Evolutionary conservation across 2,113 vertebrate genomes (phyloP), one percentile per base, ranked within the genome.

Genomic region (Thryonomys swinderianus): DNA sequence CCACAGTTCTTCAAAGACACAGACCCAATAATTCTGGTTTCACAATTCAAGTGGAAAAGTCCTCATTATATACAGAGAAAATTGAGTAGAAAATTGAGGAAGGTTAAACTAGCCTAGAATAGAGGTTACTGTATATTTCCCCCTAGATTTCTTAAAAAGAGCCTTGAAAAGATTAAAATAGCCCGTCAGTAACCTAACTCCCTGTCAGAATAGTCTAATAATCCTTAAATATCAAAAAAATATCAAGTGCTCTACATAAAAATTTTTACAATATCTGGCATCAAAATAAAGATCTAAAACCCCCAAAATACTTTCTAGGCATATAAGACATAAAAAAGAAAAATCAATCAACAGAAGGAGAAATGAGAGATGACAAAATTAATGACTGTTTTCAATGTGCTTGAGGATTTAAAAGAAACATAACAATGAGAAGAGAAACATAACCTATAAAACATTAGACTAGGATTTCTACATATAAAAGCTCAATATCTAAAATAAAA

Each of bases 201-300:
- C 4, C 61, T 91, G 62, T 16, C 42, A 90, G 37, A 94, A 84
- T 45, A 73, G 30, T 40, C 11, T 25, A 91, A 61, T 9, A 53
- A 73, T 85, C 42, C 83, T 88, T 85, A 91, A 85, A 93, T 11
- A n/a, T 4, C 11, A 76, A 37, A 73, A 40, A 71, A 92, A 93
- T 85, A 48, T 73, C n/a, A 78, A 93, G 0, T 13, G 30, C 7
- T 90, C n/a, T 88, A 40, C 25, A 85, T 57, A 67, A 40, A 92
- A 69, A 94, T 40, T 25, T 71, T 88, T 21, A 40, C 23, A 79
- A 55, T 82, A 14, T 40, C 20, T 78, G 7, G 2, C 23, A 95
- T 53, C 11, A 4, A 37, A 83, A 83, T 55, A 45, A 55, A 48
- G n/a, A 57, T 59, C 16, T 78, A 67, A 20, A 59, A 3, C 59